Conservation (phyloP, 2,113 vertebrate species). For the Gymnocephalus cernua region DNA sequence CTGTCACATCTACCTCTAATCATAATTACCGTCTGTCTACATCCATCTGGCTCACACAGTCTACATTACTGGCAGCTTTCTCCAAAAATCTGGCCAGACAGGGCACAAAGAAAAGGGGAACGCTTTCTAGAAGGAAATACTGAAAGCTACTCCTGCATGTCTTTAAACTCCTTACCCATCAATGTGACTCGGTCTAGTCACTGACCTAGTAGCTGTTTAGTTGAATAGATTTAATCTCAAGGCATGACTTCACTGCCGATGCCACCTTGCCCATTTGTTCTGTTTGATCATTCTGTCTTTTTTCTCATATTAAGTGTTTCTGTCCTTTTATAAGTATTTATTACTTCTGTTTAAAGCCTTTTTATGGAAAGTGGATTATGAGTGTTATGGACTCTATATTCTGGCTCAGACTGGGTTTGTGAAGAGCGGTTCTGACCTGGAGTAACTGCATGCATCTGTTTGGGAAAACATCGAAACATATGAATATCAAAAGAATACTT, state of each 20-base stretch:
- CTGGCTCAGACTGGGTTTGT: constrained; percentile 81
- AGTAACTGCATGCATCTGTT: constrained; percentile 77
- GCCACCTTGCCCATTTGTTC: constrained; percentile 12
- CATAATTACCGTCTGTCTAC: constrained; percentile 4
- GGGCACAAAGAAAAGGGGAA: constrained; percentile 24
- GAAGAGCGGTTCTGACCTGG: constrained; percentile 60
- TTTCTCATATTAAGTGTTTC: constrained; percentile 26
- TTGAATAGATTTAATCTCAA: constrained; percentile 8
- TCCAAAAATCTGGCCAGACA: constrained; percentile 55
- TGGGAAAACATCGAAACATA: constrained; percentile 61
- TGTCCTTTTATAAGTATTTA: constrained; percentile 28
- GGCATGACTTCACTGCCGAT: constrained; percentile 21
- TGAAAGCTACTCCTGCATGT: constrained; percentile 56
- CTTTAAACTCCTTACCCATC: constrained; percentile 42
- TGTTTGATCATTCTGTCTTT: constrained; percentile 8
- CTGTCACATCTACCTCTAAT: constrained; percentile 65
- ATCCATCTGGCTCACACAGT: constrained; percentile 34
- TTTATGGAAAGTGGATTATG: constrained; percentile 26
- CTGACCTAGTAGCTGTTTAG: constrained; percentile 41
- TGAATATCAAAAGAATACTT: constrained; percentile 71
- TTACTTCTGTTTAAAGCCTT: constrained; percentile 21
- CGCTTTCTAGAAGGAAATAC: neutral
- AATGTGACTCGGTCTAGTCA: constrained; percentile 40
- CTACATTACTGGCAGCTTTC: constrained; percentile 43
- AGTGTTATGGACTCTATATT: constrained; percentile 69